Evolutionary conservation across 2,888 invertebrate genomes (phyloP), one percentile per base, ranked within the genome.

Genomic region (Agonopterix arenella): DNA sequence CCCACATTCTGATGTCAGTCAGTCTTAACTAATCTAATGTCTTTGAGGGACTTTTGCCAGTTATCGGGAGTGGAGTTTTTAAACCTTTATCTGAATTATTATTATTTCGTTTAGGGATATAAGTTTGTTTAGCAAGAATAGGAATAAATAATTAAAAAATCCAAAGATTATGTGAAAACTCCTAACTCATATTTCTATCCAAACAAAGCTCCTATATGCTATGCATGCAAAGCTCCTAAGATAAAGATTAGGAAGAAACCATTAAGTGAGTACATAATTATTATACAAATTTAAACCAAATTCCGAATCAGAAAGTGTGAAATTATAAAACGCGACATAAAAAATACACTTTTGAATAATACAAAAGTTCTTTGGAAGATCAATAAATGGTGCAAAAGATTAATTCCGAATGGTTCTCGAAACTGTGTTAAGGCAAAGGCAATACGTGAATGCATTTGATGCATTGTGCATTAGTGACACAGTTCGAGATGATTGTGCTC

Each of bases 361-460:
- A 46, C 52, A 46, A 52, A 47, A 45, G 46, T 40, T 28, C 46
- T 42, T 49, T 40, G 36, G 40, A 49, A 42, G 42, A 44, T 51
- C 49, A 55, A 62, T 53, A 59, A 64, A 64, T 59, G 59, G 57
- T 48, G 61, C 62, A 68, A 64, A 65, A 59, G 55, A 54, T 8
- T 58, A 63, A 60, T 70, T 54, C 57, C 51, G 57, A 70, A 73
- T 65, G 59, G 63, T 60, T 62, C 60, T 57, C 51, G 60, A 66
- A 54, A 56, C 44, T 57, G 53, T 56, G 56, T 55, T 53, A 56
- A 41, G 41, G 18, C 18, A 38, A 13, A 13, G 8, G 47, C 8
- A 60, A 84, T 73, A 79, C 54, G 60, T 77, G 75, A 78, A 81
- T 79, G 72, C 73, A 66, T 67, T 56, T 59, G 68, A 59, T 55